Evolutionary conservation across 2,113 vertebrate genomes (phyloP).

Genomic region (Lonchura striata): DNA sequence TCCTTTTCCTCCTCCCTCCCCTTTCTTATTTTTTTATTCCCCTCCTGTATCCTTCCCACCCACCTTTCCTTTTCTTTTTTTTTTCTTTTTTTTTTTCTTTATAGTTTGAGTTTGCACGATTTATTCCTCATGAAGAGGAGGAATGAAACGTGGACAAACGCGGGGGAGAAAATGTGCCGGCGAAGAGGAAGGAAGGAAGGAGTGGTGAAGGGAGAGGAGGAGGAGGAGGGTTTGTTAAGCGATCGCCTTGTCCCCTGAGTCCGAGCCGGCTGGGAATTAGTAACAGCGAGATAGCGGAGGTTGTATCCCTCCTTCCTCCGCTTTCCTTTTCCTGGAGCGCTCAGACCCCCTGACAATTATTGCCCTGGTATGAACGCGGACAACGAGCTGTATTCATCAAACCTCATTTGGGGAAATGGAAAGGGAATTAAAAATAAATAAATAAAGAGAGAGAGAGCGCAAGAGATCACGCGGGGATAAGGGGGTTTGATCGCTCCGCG

Average conservation of each 20-base stretch:
- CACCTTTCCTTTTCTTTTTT: too few species aligned
- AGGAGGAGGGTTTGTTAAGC: conserved; percentile 44
- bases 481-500: not conserved
- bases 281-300: conserved; percentile 26
- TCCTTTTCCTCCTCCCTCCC: conserved; percentile 1
- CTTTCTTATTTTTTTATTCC: not conserved
- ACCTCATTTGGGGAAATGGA: not conserved
- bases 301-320: not conserved
- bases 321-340: not conserved
- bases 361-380: not conserved
- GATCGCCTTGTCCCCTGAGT: conserved; percentile 40
- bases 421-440: not conserved
- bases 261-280: conserved; percentile 40
- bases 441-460: not conserved
- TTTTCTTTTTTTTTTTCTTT: not conserved
- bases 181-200: conserved; percentile 35
- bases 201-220: conserved; percentile 31
- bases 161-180: conserved; percentile 37
- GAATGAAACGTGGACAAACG: conserved; percentile 20
- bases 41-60: not conserved
- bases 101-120: conserved; percentile 12
- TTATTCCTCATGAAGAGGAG: conserved; percentile 18
- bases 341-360: not conserved
- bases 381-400: not conserved
- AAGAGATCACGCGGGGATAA: not conserved